Evolutionary conservation across 2,797 vertebrate genomes (phyloP).

Genomic region (Clarias pachynema): DNA sequence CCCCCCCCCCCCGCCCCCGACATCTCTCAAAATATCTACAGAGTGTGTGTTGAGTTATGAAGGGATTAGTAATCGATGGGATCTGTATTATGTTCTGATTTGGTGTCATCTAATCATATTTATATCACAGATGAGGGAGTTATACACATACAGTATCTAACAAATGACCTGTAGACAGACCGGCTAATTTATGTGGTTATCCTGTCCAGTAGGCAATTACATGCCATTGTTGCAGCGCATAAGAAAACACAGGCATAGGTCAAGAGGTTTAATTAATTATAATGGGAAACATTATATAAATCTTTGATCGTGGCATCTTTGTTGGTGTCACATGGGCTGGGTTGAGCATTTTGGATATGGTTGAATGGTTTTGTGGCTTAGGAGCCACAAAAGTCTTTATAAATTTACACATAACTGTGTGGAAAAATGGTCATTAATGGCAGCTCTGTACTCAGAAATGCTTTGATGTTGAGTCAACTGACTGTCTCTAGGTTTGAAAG

Average conservation of each 20-base stretch:
- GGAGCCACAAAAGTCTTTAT: neutral
- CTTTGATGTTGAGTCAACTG: neutral
- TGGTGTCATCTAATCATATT: neutral
- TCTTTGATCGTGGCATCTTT: neutral
- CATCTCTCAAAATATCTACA: conserved; percentile 39
- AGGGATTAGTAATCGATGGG: neutral
- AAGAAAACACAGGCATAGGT: neutral
- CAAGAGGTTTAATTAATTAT: neutral
- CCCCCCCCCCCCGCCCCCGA: neutral
- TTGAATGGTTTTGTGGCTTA: neutral
- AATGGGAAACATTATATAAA: neutral
- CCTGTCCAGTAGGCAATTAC: no score
- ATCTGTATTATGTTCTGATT: conserved; percentile 1
- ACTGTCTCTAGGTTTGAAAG: neutral
- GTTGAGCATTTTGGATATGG: neutral
- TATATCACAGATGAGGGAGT: neutral
- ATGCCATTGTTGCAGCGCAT: neutral
- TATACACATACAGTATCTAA: neutral
- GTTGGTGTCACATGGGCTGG: neutral
- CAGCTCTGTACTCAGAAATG: neutral
- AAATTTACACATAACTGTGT: no score
- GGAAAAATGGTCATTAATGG: neutral
- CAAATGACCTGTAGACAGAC: neutral
- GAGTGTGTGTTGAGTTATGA: neutral
- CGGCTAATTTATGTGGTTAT: neutral